Percentiles rank a stretch among this genome's conserved stretches.
phyloP scores from a whole-genome alignment of 2,797 vertebrate species.

The Cryptoblepharus egeriae region DNA sequence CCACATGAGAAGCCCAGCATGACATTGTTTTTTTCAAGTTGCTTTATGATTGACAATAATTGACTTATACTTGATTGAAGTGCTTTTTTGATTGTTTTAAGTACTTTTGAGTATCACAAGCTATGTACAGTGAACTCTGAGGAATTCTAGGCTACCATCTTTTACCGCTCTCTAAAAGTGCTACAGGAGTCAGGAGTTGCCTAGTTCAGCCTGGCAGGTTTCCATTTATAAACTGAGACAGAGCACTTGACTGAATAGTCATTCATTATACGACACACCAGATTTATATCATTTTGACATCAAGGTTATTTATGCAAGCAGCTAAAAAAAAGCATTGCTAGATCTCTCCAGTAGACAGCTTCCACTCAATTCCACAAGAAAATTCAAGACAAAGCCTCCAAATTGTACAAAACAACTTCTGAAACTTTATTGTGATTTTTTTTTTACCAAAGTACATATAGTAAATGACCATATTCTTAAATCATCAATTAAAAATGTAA shows the following conservation, averaged over 20 bases:
- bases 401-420: slow-evolving; percentile 83
- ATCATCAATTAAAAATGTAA: slow-evolving; percentile 81
- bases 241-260: slow-evolving; percentile 15
- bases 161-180: slow-evolving; percentile 45
- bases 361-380: slow-evolving; percentile 64
- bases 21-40: background rate
- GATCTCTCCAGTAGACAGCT: slow-evolving; percentile 45
- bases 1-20: background rate
- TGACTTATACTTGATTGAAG: background rate
- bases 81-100: background rate
- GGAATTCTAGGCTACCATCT: background rate
- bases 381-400: slow-evolving; percentile 84
- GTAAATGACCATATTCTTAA: slow-evolving; percentile 78
- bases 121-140: background rate
- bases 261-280: slow-evolving; percentile 24
- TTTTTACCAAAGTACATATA: slow-evolving; percentile 78
- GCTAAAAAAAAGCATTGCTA: background rate
- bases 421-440: slow-evolving; percentile 87
- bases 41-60: no score
- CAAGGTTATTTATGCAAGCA: slow-evolving; percentile 41
- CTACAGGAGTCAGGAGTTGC: slow-evolving; percentile 40
- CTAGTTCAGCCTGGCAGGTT: slow-evolving; percentile 35
- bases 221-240: slow-evolving; percentile 33
- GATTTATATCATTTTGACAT: slow-evolving; percentile 35
- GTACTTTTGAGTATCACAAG: background rate